Base-by-base conservation (phyloP, 2,797 vertebrate genomes). In the Rhynchonycteris naso region DNA sequence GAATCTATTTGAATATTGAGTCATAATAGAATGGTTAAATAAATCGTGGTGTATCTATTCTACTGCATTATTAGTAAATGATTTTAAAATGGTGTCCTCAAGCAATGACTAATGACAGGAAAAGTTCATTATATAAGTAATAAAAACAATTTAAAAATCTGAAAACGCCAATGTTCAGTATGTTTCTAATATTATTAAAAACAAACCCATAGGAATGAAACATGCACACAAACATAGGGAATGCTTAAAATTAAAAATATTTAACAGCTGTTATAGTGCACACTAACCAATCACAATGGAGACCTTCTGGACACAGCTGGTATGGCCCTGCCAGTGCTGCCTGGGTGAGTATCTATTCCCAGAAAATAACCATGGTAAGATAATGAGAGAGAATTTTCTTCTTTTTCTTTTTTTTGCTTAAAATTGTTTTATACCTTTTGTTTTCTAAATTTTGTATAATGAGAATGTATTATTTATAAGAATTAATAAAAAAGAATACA, bases 141-240 rank as follows among this genome's bases (percentile, higher is more conserved):
- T 69, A 28, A 95, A 63, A 96, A 68, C 14, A 89, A 78, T 78
- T 91, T 78, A 88, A 84, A 94, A 83, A 88, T 72, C 13, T 30
- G 66, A 86, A 83, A 22, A 10, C 94, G 56, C 13, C 28, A 63
- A 21, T 91, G 43, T 74, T 74, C 56, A 33, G 16, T 72, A 74
- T 88, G 19, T 61, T 93, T 76, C 43, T 66, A 65, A 74, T 47
- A 15, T 74, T 72, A 78, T 93, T 66, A 86, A 86, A 88, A 88
- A 90, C 69, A 90, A 87, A 86, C 1, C 3, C 6, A 26, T 16
- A 43, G 7, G 33, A 4, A 11, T 61, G 59, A 90, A 88, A 79
- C 14, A 30, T 1, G 10, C 19, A 59, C n/a, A n/a, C 2, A 78
- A 13, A 14, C 52, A 21, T 58, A 15, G n/a, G 50, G n/a, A 33